phyloP scores from a whole-genome alignment of 2,797 vertebrate genomes.

The Lacerta bilineata region DNA sequence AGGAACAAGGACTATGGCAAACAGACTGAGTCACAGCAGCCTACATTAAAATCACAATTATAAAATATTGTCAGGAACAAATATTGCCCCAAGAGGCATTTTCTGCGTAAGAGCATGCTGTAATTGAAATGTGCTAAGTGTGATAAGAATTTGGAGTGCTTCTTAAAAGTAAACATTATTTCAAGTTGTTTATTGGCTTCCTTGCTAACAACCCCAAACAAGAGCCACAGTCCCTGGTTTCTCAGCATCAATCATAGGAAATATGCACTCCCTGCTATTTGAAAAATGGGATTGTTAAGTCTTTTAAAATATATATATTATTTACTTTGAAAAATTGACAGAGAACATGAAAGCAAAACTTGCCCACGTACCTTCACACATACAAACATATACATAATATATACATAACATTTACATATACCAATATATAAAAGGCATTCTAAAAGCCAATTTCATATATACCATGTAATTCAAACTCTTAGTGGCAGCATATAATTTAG shows the following conservation, averaged over 20 bases:
- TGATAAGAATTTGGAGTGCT: not conserved
- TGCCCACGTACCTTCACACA: too few relatives aligned
- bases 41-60: constrained; percentile 15
- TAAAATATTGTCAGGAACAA: not conserved
- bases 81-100: not conserved
- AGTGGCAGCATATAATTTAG: too few relatives aligned
- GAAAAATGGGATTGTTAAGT: too few relatives aligned
- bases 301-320: too few relatives aligned
- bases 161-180: not conserved
- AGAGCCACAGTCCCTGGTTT: not conserved
- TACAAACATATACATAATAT: too few relatives aligned
- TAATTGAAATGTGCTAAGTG: not conserved
- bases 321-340: too few relatives aligned
- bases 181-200: not conserved
- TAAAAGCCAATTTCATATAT: too few relatives aligned
- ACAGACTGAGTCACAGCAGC: not conserved
- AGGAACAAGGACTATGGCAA: not conserved
- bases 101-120: not conserved
- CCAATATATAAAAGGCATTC: too few relatives aligned
- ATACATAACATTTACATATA: too few relatives aligned
- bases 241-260: not conserved
- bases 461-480: too few relatives aligned
- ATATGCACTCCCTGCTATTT: not conserved
- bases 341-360: too few relatives aligned
- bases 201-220: not conserved